A percentile compares a stretch with the other conserved stretches of the same genome.
Evolutionary conservation across 2,797 vertebrate species (phyloP).

Genomic region (Propithecus deckenii): DNA sequence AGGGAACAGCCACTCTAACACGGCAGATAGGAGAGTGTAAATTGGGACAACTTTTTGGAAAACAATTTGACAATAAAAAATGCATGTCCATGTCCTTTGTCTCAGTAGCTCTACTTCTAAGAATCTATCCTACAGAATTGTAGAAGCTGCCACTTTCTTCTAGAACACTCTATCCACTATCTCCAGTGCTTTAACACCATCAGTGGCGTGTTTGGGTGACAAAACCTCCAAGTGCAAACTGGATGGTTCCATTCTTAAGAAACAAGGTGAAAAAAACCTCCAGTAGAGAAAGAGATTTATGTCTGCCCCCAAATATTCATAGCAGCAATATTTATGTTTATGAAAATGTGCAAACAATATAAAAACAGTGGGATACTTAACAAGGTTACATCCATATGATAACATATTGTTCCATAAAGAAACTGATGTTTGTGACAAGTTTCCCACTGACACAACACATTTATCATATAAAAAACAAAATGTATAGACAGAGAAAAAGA

Average conservation of each 20-base stretch:
- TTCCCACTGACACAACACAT: background rate
- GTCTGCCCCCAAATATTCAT: background rate
- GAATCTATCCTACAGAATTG: background rate
- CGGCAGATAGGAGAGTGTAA: background rate
- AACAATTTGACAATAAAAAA: background rate
- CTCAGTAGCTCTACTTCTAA: background rate
- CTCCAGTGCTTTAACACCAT: background rate
- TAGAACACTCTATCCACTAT: background rate
- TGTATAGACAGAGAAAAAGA: background rate
- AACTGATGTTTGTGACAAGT: background rate
- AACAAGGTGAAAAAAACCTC: background rate
- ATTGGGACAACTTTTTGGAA: background rate
- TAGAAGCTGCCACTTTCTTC: background rate
- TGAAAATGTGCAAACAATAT: constrained; percentile 2
- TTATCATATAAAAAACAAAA: background rate
- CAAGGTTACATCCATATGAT: background rate
- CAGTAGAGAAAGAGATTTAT: background rate
- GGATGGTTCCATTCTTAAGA: background rate
- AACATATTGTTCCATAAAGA: background rate
- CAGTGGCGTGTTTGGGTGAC: background rate
- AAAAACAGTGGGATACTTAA: background rate
- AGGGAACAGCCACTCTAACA: background rate
- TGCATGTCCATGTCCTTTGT: background rate
- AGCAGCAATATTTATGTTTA: background rate
- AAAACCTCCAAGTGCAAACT: background rate